Evolutionary conservation across 2,113 vertebrate genomes (phyloP), one percentile per base, ranked within the genome.

Genomic region (Sylvilagus bachmani): DNA sequence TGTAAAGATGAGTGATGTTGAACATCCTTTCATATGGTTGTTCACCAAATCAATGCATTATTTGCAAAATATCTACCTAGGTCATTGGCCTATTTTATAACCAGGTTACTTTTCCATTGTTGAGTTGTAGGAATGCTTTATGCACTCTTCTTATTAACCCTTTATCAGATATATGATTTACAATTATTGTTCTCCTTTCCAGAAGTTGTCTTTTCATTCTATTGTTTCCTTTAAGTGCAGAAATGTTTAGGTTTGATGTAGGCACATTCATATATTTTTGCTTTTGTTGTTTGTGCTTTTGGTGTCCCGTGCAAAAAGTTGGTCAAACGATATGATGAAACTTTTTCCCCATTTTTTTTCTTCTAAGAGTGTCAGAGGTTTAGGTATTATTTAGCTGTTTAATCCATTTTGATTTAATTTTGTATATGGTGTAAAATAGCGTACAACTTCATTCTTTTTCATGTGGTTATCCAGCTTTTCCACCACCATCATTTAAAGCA

Each of bases 341-440:
- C 44, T 38, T 49, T 93, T 12, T 2, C 24, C 27, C 6, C 86
- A 19, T 81, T 33, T 78, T 33, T 78, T 87, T 81, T 71, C n/a
- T 55, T 79, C 29, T 79, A 58, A 6, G 1, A 29, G 3, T 88
- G 31, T 31, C 85, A 16, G 24, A 44, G 10, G 36, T 81, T 75
- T 73, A 89, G 33, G 12, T 55, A 29, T 86, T 38, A 51, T 80
- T 89, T 62, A 69, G 19, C 24, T 66, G 11, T 88, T 79, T 77
- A 58, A 91, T 81, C 12, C 29, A 66, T 14, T 58, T 91, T 85
- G 24, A 31, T 22, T 70, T 93, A 83, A 73, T 77, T 92, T 86
- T 36, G 4, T 83, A 61, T 77, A 10, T 71, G 10, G 9, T 73
- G 16, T 38, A 49, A 70, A 69, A 2, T 79, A 71, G 8, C 69